Percentiles rank a stretch among this genome's conserved stretches.
phyloP scores from a whole-genome alignment of 2,113 vertebrate genomes.

The Herpetotheres cachinnans region DNA sequence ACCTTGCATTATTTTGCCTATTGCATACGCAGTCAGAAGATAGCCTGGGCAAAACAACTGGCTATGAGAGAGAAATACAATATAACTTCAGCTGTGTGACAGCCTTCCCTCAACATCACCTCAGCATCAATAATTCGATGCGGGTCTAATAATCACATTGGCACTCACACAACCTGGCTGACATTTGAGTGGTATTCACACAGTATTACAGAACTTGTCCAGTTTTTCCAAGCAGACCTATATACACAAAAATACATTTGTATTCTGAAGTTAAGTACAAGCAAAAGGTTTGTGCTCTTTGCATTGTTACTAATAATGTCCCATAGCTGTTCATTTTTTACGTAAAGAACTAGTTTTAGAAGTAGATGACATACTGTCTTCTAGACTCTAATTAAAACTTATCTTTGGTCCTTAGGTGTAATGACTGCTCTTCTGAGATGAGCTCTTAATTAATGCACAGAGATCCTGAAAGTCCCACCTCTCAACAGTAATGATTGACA shows the following conservation, averaged over 20 bases:
- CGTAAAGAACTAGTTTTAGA: conserved; percentile 59
- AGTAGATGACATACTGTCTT: conserved; percentile 71
- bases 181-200: background rate
- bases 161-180: background rate
- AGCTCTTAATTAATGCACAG: conserved; percentile 82
- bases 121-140: background rate
- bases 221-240: background rate
- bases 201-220: background rate
- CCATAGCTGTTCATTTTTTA: conserved; percentile 39
- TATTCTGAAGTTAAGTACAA: background rate
- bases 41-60: background rate
- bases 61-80: background rate
- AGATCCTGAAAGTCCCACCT: conserved; percentile 78
- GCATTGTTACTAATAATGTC: conserved; percentile 13
- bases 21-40: background rate
- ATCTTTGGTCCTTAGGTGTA: conserved; percentile 80
- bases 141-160: background rate
- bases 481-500: conserved; percentile 79
- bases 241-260: background rate
- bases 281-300: background rate
- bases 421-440: conserved; percentile 78
- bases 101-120: background rate
- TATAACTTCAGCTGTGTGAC: background rate
- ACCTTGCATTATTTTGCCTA: conserved; percentile 14
- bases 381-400: conserved; percentile 78